Base-by-base conservation (phyloP, 2,797 vertebrate species). In the Danio choprae region DNA sequence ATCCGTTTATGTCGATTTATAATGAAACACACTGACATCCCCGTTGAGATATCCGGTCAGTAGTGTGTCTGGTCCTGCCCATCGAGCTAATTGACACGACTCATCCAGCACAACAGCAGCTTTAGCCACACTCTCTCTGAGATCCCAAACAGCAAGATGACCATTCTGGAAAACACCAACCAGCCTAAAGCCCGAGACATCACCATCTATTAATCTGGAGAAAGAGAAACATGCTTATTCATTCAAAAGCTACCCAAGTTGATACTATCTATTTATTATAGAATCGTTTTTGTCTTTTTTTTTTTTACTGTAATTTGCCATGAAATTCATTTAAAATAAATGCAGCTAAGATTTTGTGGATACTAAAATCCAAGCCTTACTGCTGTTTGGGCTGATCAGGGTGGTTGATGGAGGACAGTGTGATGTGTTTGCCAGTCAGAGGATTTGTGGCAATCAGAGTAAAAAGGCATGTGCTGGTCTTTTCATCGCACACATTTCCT, bases 1-100 rank as follows among this genome's bases (percentile, higher is more conserved):
- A 13, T 48, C 44, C 0, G 13, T 29, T 58, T 41, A 73, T 22
- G 65, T 2, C 53, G 46, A 56, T 43, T 58, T 85, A 65, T 82
- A 88, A 22, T 85, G 83, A 80, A 86, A 87, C 15, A 89, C 55
- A 36, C 58, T 62, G 68, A 89, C 80, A n/a, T 87, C 81, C 12
- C 88, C 88, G 46, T 70, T 87, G 11, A 84, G 63, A 63, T 85
- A 79, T 60, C 88, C 88, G 7, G 87, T 81, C 6, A 89, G 79
- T 5, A 89, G 81, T 4, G 36, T 78, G 15, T 80, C 63, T 46
- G 83, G 83, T 20, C 83, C 83, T 16, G 80, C 85, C 88, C 88
- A 89, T 46, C 85, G 75, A 2, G 84, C 88, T 7, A 87, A 46
- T 7, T 70, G 81, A 43, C 85, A 89, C 46, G 44, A 58, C 29